Evolutionary conservation across 1,140 invertebrate genomes (phyloP).

Genomic region (Ctenoplectra terminalis): DNA sequence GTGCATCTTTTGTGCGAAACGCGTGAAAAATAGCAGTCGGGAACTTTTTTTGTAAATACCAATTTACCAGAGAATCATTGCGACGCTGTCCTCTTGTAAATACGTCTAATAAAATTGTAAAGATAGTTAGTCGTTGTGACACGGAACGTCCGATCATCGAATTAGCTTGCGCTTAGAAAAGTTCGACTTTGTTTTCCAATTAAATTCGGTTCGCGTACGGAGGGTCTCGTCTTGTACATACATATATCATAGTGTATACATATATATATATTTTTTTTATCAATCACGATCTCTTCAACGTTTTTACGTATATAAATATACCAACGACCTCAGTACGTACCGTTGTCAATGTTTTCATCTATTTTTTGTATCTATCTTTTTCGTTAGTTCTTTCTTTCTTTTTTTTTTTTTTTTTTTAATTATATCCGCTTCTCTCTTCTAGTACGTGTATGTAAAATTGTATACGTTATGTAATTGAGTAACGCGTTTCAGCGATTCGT

Average conservation of each 20-base stretch:
- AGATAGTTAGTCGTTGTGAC: background rate
- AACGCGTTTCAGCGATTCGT: background rate
- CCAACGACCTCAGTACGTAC: constrained; percentile 21
- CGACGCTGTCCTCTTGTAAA: constrained; percentile 27
- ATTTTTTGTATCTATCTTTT: background rate
- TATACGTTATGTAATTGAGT: background rate
- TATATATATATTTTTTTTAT: constrained; percentile 68
- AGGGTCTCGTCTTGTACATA: constrained; percentile 45
- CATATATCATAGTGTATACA: constrained; percentile 56
- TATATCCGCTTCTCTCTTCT: no score
- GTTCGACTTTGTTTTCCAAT: constrained; percentile 35
- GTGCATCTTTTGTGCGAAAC: background rate
- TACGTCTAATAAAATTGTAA: background rate
- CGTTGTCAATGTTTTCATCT: background rate
- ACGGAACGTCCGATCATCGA: background rate
- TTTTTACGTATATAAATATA: constrained; percentile 39
- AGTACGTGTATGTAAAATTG: no score
- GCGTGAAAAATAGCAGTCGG: background rate
- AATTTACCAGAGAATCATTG: background rate
- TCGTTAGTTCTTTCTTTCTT: background rate
- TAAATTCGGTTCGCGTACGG: constrained; percentile 32
- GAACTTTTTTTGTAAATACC: constrained; percentile 27
- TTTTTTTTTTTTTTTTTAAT: no score
- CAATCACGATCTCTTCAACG: constrained; percentile 63
- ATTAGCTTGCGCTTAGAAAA: constrained; percentile 13